A percentile compares a stretch with the other conserved stretches of the same genome.
Conservation (phyloP, 2,888 invertebrate species). For the Pteria penguin region DNA sequence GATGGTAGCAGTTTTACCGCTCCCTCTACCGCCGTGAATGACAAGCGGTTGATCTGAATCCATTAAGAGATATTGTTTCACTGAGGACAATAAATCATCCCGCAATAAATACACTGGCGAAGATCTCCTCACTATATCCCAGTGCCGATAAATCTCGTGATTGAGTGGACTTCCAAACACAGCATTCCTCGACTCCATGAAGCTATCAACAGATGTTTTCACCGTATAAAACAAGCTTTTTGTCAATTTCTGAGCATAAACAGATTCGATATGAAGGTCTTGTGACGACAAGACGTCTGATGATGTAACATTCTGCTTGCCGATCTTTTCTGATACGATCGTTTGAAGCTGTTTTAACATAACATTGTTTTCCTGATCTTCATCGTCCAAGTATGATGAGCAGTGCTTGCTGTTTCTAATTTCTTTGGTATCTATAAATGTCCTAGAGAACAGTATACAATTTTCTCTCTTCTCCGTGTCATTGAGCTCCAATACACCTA, state of each 20-base stretch:
- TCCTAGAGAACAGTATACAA: slow-evolving; percentile 52
- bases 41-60: slow-evolving; percentile 70
- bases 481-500: slow-evolving; percentile 50
- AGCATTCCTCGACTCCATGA: slow-evolving; percentile 46
- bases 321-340: slow-evolving; percentile 14
- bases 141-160: slow-evolving; percentile 65
- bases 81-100: slow-evolving; percentile 56
- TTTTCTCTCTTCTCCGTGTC: slow-evolving; percentile 41
- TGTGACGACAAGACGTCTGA: slow-evolving; percentile 48
- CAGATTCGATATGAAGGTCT: slow-evolving; percentile 30
- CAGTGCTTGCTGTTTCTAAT: not conserved
- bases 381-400: not conserved
- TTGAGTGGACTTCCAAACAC: slow-evolving; percentile 59
- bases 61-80: slow-evolving; percentile 62
- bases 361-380: slow-evolving; percentile 3
- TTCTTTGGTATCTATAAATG: not conserved
- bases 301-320: slow-evolving; percentile 35
- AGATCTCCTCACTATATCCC: slow-evolving; percentile 50
- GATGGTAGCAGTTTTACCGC: slow-evolving; percentile 72
- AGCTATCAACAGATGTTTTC: slow-evolving; percentile 59
- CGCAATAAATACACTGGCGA: slow-evolving; percentile 61
- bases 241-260: slow-evolving; percentile 60
- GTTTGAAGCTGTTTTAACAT: slow-evolving; percentile 2
- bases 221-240: slow-evolving; percentile 59
- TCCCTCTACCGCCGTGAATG: slow-evolving; percentile 64